phyloP scores from a whole-genome alignment of 2,888 invertebrate genomes.

The Keiferia lycopersicella region DNA sequence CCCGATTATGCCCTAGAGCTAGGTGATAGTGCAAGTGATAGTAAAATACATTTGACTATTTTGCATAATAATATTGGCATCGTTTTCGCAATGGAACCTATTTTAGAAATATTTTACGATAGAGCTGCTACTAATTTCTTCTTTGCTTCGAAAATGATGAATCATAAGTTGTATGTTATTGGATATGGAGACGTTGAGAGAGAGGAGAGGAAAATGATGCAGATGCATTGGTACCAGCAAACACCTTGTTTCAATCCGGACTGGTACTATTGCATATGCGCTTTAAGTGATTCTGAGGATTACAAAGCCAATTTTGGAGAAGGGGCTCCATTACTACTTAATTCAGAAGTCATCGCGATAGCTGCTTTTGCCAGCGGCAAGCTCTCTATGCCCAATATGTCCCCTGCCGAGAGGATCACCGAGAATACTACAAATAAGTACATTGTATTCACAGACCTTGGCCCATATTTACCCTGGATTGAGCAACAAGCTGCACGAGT shows the following conservation, averaged over 20 bases:
- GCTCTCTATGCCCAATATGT: constrained; percentile 36
- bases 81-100: constrained; percentile 46
- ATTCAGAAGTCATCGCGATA: constrained; percentile 51
- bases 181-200: constrained; percentile 49
- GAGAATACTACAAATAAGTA: constrained; percentile 40
- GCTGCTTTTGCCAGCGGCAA: constrained; percentile 50
- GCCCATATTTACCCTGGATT: constrained; percentile 61
- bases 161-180: constrained; percentile 45
- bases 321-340: constrained; percentile 57
- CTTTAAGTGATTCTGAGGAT: constrained; percentile 44
- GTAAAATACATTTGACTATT: constrained; percentile 44
- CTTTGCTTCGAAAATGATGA: constrained; percentile 51
- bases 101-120: constrained; percentile 46
- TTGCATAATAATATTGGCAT: constrained; percentile 63
- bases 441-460: constrained; percentile 61
- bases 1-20: constrained; percentile 49
- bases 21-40: constrained; percentile 32
- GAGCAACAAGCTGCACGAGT: constrained; percentile 36
- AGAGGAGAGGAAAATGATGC: constrained; percentile 42
- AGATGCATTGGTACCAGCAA: constrained; percentile 52
- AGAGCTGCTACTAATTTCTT: constrained; percentile 49
- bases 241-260: constrained; percentile 57
- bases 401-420: no score
- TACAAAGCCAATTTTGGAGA: constrained; percentile 53
- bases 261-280: constrained; percentile 67